Evolutionary conservation across 2,113 vertebrate species (phyloP), one percentile per base, ranked within the genome.

Genomic region (Stomatorhinus ivindoensis): DNA sequence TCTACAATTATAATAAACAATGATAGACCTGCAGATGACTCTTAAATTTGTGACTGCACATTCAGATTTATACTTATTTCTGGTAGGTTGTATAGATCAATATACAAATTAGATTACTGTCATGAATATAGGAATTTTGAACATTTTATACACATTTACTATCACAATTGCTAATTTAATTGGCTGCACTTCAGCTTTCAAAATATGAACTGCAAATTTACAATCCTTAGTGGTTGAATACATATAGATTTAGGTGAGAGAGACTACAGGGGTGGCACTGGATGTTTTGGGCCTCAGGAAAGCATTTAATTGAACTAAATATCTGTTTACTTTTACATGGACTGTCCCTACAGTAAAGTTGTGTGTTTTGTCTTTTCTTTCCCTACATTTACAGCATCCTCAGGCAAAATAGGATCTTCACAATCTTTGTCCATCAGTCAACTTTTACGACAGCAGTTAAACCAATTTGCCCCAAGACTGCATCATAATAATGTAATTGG

Each of bases 311-410:
- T 21, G 39, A 42, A 46, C 42, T 82, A 82, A 83, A 24, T 83
- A 24, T 83, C 39, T 44, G 80, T 46, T 83, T 83, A 17, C 17
- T 24, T 83, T 21, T 83, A 47, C 5, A 46, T 42, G 80, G 35
- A 42, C 35, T 86, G 82, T 44, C 0, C 1, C 13, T 46, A 1
- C 17, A 55, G 53, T 47, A 24, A 46, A 46, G 42, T 84, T 17
- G 15, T n/a, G 21, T 2, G 55, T n/a, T 61, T 61, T 61, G 55
- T 89, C 27, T 89, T 10, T 89, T 82, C 87, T 69, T 8, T 90
- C 93, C n/a, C 90, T 80, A 8, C 91, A 92, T 91, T 80, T 88
- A 91, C 90, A 96, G 95, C 94, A 95, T 90, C 92, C 93, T 89
- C 90, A 93, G 92, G 94, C 91, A 39, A 93, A 92, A 27, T 90